These are phyloP conservation scores for Lissocephala sabroskyi DNA, from an alignment of 2,888 invertebrate genomes.

Conservation along the genomic window DNA sequence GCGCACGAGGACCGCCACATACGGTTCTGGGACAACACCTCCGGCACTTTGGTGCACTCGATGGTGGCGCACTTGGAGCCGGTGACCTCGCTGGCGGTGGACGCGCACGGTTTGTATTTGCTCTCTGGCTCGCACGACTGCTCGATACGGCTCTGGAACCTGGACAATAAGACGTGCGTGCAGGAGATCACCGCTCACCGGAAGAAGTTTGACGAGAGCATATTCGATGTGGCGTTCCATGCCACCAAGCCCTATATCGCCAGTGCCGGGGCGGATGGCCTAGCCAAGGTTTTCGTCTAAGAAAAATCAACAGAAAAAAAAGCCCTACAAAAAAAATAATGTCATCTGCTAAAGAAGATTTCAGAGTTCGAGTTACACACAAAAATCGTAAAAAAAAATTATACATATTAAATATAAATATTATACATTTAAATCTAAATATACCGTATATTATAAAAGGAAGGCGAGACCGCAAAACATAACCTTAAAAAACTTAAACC, in stretches of 20 bases:
- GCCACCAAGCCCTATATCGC: conserved; percentile 98
- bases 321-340: too few relatives aligned
- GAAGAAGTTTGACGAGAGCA: conserved; percentile 99
- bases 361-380: conserved; percentile 31
- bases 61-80: conserved; percentile 99
- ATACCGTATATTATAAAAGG: too few relatives aligned
- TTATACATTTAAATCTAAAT: conserved; percentile 23
- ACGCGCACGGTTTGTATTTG: conserved; percentile 98
- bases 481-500: conserved; percentile 8
- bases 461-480: conserved; percentile 8
- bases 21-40: conserved; percentile 97
- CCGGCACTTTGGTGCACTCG: conserved; percentile 94
- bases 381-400: too few relatives aligned
- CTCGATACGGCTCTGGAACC: conserved; percentile 98
- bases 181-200: conserved; percentile 99
- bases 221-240: conserved; percentile 99
- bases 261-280: conserved; percentile 98
- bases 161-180: conserved; percentile 99
- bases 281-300: conserved; percentile 98
- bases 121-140: conserved; percentile 99
- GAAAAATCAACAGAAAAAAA: conserved; percentile 5
- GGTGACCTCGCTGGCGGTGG: conserved; percentile 97
- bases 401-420: conserved; percentile 17
- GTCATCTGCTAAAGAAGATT: too few relatives aligned
- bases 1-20: conserved; percentile 99